Evolutionary conservation across 2,113 vertebrate genomes (phyloP), one percentile per base, ranked within the genome.

Genomic region (Scomber japonicus): DNA sequence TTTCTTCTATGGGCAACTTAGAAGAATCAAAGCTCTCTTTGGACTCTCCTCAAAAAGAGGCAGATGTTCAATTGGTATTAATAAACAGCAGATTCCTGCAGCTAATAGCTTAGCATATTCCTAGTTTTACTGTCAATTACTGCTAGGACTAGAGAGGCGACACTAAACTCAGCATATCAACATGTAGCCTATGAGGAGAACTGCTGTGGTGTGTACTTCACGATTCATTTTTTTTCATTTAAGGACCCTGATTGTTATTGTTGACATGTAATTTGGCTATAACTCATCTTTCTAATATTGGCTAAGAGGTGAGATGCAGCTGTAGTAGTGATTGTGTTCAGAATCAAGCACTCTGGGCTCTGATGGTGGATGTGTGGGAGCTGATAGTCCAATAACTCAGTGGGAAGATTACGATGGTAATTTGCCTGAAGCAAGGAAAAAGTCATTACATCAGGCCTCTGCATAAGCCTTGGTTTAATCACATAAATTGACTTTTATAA

Each of bases 401-500:
- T 27, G 30, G 68, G 71, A 85, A 83, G 88, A 92, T 89, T 86
- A 86, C 62, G 66, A 86, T 65, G 67, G 75, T 86, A 88, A 90
- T 93, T 92, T 88, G 86, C 88, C 87, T 76, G 83, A 83, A 81
- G 83, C 80, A 24, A 87, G 75, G 84, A 69, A 86, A 83, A 92
- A 92, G 88, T 87, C 89, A 92, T 93, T 91, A 89, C 76, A 84
- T 88, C 83, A 80, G 80, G 74, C 71, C 75, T 70, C 78, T 35
- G 79, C 85, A 88, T 82, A 87, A 86, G 83, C 81, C 84, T 76
- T 8, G 60, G 81, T 91, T 94, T 93, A 95, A 94, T 93, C 92
- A 92, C 84, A 80, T 81, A 91, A 91, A 93, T 91, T 81, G 92
- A 93, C 91, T 94, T 94, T 92, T 93, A 93, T 88, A 90, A 75